phyloP scores from a whole-genome alignment of 1,140 invertebrate genomes.

The Ceratina japonica region DNA sequence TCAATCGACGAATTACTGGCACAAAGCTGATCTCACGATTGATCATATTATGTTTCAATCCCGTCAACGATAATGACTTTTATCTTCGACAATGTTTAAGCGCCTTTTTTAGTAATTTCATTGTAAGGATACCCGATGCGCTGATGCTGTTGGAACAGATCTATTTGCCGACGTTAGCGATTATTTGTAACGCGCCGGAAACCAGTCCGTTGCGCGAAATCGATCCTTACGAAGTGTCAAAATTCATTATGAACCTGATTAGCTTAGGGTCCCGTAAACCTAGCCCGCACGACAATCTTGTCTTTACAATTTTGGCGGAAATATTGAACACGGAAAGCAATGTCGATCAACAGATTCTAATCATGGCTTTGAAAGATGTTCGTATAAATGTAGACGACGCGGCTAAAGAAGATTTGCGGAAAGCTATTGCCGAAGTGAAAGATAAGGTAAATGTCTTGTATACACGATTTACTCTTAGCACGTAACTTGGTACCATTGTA shows the following conservation, averaged over 20 bases:
- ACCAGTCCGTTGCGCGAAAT: conserved; percentile 86
- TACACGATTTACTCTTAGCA: neutral
- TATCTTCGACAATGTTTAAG: conserved; percentile 80
- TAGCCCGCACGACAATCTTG: conserved; percentile 71
- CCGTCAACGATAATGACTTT: conserved; percentile 78
- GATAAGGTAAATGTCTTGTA: conserved; percentile 59
- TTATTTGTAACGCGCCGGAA: conserved; percentile 84
- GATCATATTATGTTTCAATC: conserved; percentile 83
- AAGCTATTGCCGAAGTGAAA: conserved; percentile 64
- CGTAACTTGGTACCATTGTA: neutral
- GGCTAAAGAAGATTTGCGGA: conserved; percentile 62
- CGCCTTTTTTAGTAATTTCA: conserved; percentile 82
- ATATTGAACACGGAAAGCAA: conserved; percentile 62
- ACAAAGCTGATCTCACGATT: conserved; percentile 80
- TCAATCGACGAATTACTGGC: conserved; percentile 72
- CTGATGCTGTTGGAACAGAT: conserved; percentile 83
- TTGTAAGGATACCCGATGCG: conserved; percentile 76
- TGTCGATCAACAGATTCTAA: conserved; percentile 63
- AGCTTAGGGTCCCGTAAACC: conserved; percentile 23
- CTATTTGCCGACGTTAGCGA: conserved; percentile 85
- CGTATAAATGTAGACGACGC: conserved; percentile 64
- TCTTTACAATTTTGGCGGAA: conserved; percentile 70
- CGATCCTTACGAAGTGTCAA: conserved; percentile 80
- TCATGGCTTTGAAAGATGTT: conserved; percentile 70
- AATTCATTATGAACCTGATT: conserved; percentile 72